These are phyloP conservation scores for Stenotaenia linearis DNA, from an alignment of 2,888 invertebrate genomes.

Conservation along the genomic window DNA sequence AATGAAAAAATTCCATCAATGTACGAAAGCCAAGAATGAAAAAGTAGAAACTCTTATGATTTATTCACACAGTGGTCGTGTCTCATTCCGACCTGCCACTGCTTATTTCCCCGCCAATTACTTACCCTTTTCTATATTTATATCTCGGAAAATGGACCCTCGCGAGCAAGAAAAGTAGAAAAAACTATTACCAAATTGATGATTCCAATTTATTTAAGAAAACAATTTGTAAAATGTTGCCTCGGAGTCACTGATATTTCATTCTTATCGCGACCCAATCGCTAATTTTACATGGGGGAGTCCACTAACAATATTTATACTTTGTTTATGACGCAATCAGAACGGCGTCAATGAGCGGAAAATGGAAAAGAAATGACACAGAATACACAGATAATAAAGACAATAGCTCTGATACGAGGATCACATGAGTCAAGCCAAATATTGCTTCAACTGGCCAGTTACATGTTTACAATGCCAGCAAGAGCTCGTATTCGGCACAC, in stretches of 20 bases:
- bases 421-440: background rate
- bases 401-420: background rate
- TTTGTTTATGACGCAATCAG: background rate
- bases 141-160: background rate
- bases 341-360: background rate
- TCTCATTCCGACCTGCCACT: background rate
- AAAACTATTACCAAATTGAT: background rate
- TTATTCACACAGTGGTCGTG: background rate
- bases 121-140: background rate
- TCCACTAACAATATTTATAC: background rate
- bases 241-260: background rate
- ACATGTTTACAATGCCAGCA: background rate
- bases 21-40: background rate
- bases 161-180: background rate
- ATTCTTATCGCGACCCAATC: slow-evolving; percentile 10
- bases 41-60: background rate
- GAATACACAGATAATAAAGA: background rate
- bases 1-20: background rate
- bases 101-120: background rate
- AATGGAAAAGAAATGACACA: background rate
- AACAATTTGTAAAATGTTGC: slow-evolving; percentile 11
- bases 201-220: background rate
- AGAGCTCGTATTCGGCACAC: background rate
- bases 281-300: background rate
- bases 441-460: background rate